A percentile compares a stretch with the other conserved stretches of the same genome.
These are phyloP conservation scores for Heliconius hewitsoni DNA, from an alignment of 1,140 invertebrate genomes.

Conservation along the genomic window DNA sequence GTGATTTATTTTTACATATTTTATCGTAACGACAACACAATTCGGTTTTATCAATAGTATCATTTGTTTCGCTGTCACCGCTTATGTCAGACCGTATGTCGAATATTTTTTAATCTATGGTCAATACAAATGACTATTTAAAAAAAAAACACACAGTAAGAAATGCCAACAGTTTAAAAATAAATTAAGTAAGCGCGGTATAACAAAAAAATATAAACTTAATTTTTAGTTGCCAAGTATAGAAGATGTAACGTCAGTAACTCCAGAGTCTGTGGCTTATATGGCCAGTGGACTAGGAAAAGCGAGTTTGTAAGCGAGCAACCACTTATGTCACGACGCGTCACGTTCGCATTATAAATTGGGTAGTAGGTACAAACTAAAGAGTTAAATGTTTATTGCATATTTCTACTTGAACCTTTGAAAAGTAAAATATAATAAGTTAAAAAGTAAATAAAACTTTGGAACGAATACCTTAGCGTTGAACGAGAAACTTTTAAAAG, in stretches of 20 bases:
- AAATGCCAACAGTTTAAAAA: too few species aligned
- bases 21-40: not conserved
- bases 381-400: not conserved
- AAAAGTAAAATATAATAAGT: too few species aligned
- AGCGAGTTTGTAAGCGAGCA: not conserved
- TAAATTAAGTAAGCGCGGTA: too few species aligned
- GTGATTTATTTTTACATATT: not conserved
- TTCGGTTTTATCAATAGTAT: not conserved
- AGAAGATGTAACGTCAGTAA: not conserved
- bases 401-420: too few species aligned
- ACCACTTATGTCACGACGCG: slow-evolving; percentile 3
- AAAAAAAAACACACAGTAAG: too few species aligned
- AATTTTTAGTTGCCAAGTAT: not conserved
- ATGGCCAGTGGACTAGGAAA: not conserved
- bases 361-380: not conserved
- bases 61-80: not conserved
- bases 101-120: not conserved
- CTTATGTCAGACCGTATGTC: not conserved
- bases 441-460: too few species aligned
- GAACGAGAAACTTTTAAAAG: too few species aligned
- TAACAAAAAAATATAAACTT: not conserved
- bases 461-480: too few species aligned
- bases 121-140: too few species aligned
- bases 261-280: not conserved
- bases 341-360: not conserved